Evolutionary conservation across 2,113 vertebrate genomes (phyloP), one percentile per base, ranked within the genome.

Genomic region (Dipodomys spectabilis): DNA sequence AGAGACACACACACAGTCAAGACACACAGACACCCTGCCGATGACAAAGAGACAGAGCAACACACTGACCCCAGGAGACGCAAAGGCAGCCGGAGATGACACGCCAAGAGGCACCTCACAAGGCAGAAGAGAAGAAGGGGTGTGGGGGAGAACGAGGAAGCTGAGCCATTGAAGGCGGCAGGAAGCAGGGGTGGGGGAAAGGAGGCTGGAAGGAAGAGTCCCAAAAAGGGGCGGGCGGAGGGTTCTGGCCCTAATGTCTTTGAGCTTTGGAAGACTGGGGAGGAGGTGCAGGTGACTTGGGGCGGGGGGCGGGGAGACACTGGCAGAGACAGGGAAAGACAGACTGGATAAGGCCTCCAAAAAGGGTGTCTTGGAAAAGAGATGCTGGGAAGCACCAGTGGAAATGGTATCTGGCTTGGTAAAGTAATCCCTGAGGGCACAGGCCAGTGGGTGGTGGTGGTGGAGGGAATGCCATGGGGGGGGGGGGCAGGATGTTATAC

Each of bases 101-200:
- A 94, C 28, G 69, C 11, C 15, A 30, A 84, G 67, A 57, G 4
- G 60, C 2, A 44, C 44, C 39, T 39, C 39, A 79, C 3, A 10
- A 77, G 9, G 44, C 16, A 2, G n/a, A 74, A n/a, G 86, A 90
- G 83, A 87, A 86, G 93, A 88, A 49, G 67, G 27, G 32, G 35
- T 2, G 74, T n/a, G 75, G 92, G 64, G 18, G 15, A 11, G 49
- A 13, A 39, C 39, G 39, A 6, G 49, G 49, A 16, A 57, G 53
- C 53, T 57, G 53, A 18, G 53, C 2, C 18, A 18, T 4, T 16
- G 53, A 57, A 57, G 53, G 53, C 3, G 53, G 53, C 80, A 0
- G 0, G 90, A 90, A 93, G 80, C 78, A 39, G 82, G 86, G 53
- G 80, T 92, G 74, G 80, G 79, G 79, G 30, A 30, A n/a, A 60